These are phyloP conservation scores for Halcyon smyrnensis DNA, from an alignment of 2,797 vertebrate species.

Conservation along the genomic window DNA sequence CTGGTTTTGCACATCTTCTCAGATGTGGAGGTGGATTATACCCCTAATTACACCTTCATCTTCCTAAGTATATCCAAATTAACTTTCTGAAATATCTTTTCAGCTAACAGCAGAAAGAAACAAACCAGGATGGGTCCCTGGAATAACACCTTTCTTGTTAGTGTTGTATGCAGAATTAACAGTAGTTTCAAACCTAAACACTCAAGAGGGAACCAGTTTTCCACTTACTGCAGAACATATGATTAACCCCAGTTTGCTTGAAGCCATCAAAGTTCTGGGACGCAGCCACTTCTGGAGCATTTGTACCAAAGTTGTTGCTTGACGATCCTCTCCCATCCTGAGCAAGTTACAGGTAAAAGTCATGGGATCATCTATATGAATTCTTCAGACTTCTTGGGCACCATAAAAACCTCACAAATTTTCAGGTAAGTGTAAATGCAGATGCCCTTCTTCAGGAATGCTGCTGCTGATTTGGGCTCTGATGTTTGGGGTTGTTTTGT, in stretches of 20 bases:
- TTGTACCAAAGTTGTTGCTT: not conserved
- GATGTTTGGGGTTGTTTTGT: too few species aligned
- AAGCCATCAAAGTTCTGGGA: not conserved
- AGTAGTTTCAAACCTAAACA: not conserved
- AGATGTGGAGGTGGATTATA: not conserved
- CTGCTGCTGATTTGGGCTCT: rapidly evolving
- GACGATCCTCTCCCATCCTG: not conserved
- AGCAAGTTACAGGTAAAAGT: not conserved
- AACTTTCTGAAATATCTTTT: not conserved
- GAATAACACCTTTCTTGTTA: not conserved
- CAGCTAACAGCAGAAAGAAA: not conserved
- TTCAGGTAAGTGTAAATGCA: not conserved
- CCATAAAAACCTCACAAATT: not conserved
- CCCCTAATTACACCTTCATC: not conserved
- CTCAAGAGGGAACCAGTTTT: not conserved
- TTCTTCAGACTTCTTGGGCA: not conserved
- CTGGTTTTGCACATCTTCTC: not conserved
- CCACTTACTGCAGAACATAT: not conserved
- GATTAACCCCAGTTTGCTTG: not conserved
- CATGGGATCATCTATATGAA: not conserved
- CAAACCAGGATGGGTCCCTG: not conserved
- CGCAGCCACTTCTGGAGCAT: not conserved
- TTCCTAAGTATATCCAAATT: rapidly evolving
- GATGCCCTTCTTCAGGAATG: not conserved
- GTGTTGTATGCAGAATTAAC: not conserved